Percentiles rank a stretch among this genome's conserved stretches.
phyloP scores from a whole-genome alignment of 2,797 vertebrate species.

The Echeneis naucrates region DNA sequence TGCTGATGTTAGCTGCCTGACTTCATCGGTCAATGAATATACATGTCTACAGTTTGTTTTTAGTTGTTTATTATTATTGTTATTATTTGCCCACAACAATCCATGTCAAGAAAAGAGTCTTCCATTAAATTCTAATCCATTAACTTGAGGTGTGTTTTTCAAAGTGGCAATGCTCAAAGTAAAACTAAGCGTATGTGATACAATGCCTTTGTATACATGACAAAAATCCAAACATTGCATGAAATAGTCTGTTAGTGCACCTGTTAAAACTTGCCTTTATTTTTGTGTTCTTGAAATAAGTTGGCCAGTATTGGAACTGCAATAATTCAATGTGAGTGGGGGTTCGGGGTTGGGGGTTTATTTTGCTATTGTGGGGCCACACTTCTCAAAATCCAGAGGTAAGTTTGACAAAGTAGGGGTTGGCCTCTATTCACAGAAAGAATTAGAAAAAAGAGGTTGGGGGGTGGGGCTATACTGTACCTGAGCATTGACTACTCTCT shows the following conservation, averaged over 20 bases:
- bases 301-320: conserved; percentile 70
- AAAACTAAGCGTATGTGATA: conserved; percentile 68
- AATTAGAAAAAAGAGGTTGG: conserved; percentile 49
- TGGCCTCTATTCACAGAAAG: conserved; percentile 59
- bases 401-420: conserved; percentile 48
- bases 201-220: conserved; percentile 79
- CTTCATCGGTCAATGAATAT: conserved; percentile 66
- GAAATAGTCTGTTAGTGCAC: conserved; percentile 81
- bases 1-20: conserved; percentile 77
- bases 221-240: conserved; percentile 80
- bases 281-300: conserved; percentile 72
- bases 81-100: conserved; percentile 55
- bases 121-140: conserved; percentile 58
- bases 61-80: conserved; percentile 28
- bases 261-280: conserved; percentile 81
- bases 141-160: conserved; percentile 68
- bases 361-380: conserved; percentile 48
- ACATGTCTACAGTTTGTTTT: conserved; percentile 61
- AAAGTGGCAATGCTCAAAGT: conserved; percentile 65
- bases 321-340: conserved; percentile 68
- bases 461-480: not conserved
- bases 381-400: conserved; percentile 52
- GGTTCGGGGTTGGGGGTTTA: conserved; percentile 10
- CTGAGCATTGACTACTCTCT: conserved; percentile 49
- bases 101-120: conserved; percentile 63